Base-by-base conservation (phyloP, 2,113 vertebrate genomes). In the Holacanthus passer region DNA sequence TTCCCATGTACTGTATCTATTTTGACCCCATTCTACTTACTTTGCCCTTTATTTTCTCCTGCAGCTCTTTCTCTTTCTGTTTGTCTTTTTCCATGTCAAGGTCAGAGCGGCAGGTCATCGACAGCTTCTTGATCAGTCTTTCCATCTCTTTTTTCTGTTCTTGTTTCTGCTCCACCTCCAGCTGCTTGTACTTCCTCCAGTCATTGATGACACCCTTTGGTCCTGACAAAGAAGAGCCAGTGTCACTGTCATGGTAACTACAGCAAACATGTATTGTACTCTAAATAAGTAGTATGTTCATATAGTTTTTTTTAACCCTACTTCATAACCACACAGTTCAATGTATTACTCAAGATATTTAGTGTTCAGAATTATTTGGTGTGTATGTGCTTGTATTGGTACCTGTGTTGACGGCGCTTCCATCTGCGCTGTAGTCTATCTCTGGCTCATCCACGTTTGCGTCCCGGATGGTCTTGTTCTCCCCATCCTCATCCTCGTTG, bases 141-240 rank as follows among this genome's bases (percentile, higher is more conserved):
- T 99, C 97, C 97, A 99, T 98, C 91, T 99, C 98, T 35, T 93
- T 94, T 82, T 97, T 95, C 90, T 99, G 97, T 88, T 99, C 98
- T 76, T 96, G 96, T 73, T 95, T 94, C 84, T 99, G 98, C 78
- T 99, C 98, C 0, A 96, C 98, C 85, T 99, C 97, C 93, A 99
- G 87, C 82, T 99, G 98, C 71, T 99, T 99, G 88, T 96, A 99
- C 65, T 98, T 97, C 27, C 98, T 92, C 98, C 98, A 99, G 92
- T 99, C 98, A 20, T 99, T 97, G 79, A 99, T 97, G 75, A 99
- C 98, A 8, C 98, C 98, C 91, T 99, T 99, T 12, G 98, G 98
- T 81, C 98, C 98, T 99, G 91, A 10, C 27, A 37, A 17, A 63
- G 20, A 84, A 77, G 0, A 72, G 10, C 17, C 14, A 32, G 1